Conservation (phyloP, 2,888 invertebrate species). For the Cryptocheilus praepositus region DNA sequence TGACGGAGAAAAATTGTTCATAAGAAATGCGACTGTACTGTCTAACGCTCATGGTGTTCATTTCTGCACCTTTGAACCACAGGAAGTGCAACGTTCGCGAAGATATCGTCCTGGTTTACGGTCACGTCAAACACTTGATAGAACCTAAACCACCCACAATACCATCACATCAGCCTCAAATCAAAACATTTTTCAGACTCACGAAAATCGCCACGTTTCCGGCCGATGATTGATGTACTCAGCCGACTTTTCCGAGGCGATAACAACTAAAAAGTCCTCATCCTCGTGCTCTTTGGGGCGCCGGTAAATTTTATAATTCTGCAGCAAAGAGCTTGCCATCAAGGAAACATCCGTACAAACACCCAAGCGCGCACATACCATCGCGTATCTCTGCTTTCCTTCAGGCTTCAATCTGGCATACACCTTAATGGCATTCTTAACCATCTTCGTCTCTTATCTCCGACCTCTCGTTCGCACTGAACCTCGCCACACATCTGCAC, state of each 20-base stretch:
- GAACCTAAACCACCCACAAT: constrained; percentile 67
- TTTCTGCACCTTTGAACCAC: constrained; percentile 74
- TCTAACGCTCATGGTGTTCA: background rate
- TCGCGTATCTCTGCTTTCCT: constrained; percentile 18
- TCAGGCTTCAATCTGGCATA: constrained; percentile 73
- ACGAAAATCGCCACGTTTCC: constrained; percentile 66
- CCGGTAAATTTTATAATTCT: constrained; percentile 59
- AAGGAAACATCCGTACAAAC: too few species aligned
- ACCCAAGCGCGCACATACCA: background rate
- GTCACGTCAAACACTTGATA: constrained; percentile 74
- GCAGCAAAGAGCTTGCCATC: background rate
- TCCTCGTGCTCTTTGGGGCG: constrained; percentile 54
- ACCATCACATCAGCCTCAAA: constrained; percentile 6
- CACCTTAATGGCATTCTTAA: constrained; percentile 73
- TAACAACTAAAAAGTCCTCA: constrained; percentile 57
- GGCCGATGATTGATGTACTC: constrained; percentile 64
- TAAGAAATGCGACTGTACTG: background rate
- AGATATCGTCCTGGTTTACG: constrained; percentile 73
- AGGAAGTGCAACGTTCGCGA: constrained; percentile 75
- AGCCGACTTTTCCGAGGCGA: constrained; percentile 40
- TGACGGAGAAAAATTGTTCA: constrained; percentile 13
- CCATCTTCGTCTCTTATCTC: constrained; percentile 60
- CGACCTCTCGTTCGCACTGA: too few species aligned
- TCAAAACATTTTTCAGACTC: constrained; percentile 23
- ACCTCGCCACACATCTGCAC: background rate